Evolutionary conservation across 2,797 vertebrate species (phyloP).

Genomic region (Myiothlypis coronata): DNA sequence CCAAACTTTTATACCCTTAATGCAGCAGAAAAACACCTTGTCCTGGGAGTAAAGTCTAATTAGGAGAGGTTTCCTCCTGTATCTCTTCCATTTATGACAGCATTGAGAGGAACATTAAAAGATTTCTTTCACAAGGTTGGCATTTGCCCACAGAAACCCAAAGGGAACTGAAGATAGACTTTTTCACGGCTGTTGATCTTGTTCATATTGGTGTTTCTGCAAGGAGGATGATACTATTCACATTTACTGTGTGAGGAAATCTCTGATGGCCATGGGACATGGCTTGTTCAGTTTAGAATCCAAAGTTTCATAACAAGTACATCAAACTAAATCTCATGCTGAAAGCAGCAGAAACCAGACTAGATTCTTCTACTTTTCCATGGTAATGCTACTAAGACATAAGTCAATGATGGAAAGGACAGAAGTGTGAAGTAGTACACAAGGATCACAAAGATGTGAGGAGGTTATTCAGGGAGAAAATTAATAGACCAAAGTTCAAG

Average conservation of each 20-base stretch:
- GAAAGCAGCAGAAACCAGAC: not conserved
- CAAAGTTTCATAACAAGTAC: too few relatives aligned
- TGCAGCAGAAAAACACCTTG: not conserved
- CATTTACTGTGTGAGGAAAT: not conserved
- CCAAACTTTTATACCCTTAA: not conserved
- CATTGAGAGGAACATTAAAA: not conserved
- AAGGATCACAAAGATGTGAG: not conserved
- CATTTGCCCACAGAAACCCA: not conserved
- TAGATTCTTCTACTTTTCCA: not conserved
- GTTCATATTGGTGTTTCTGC: not conserved
- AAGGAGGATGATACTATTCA: not conserved
- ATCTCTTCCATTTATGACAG: not conserved
- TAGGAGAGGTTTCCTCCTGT: not conserved
- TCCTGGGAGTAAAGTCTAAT: not conserved
- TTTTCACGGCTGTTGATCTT: not conserved
- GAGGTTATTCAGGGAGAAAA: not conserved
- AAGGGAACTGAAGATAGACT: not conserved
- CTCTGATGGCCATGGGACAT: not conserved
- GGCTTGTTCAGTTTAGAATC: not conserved
- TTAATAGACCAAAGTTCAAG: not conserved
- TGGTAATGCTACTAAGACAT: not conserved
- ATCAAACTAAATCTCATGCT: not conserved
- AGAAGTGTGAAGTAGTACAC: not conserved
- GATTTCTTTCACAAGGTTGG: not conserved
- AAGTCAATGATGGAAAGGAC: not conserved